These are phyloP conservation scores for Ctenicera cuprea DNA, from an alignment of 2,888 invertebrate genomes.

Conservation along the genomic window DNA sequence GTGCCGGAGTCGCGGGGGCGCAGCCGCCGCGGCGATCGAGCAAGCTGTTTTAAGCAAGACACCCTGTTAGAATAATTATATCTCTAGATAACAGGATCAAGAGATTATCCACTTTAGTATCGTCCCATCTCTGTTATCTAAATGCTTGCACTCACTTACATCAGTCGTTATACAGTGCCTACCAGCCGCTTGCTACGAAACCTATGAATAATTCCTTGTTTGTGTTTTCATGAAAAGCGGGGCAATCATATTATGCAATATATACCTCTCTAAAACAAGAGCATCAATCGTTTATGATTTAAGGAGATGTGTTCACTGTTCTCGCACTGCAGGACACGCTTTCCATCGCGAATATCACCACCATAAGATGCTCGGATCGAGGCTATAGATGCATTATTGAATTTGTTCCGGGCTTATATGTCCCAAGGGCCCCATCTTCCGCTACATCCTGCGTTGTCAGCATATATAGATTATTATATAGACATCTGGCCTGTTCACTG, in stretches of 20 bases:
- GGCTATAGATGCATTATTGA: conserved; percentile 72
- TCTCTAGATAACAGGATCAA: conserved; percentile 73
- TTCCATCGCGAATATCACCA: conserved; percentile 52
- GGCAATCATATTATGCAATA: conserved; percentile 47
- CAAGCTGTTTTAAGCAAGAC: conserved; percentile 74
- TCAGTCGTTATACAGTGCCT: conserved; percentile 53
- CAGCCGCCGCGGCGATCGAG: conserved; percentile 67
- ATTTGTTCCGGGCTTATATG: conserved; percentile 72
- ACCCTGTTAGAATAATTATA: conserved; percentile 74
- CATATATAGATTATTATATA: conserved; percentile 75
- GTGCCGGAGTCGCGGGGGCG: conserved; percentile 61
- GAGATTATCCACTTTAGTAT: conserved; percentile 73
- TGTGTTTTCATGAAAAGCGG: conserved; percentile 59
- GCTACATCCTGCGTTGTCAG: conserved; percentile 73
- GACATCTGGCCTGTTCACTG: conserved; percentile 72
- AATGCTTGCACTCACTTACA: conserved; percentile 62
- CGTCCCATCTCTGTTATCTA: conserved; percentile 69
- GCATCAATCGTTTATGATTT: conserved; percentile 61
- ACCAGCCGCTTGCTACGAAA: conserved; percentile 40
- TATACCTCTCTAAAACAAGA: conserved; percentile 26
- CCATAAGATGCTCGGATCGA: conserved; percentile 60
- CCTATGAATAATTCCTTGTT: conserved; percentile 65
- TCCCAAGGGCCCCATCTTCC: conserved; percentile 70
- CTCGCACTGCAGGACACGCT: conserved; percentile 61
- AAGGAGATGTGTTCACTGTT: conserved; percentile 68